These are phyloP conservation scores for Eudyptes chrysolophus DNA, from an alignment of 2,113 vertebrate species.

Conservation along the genomic window DNA sequence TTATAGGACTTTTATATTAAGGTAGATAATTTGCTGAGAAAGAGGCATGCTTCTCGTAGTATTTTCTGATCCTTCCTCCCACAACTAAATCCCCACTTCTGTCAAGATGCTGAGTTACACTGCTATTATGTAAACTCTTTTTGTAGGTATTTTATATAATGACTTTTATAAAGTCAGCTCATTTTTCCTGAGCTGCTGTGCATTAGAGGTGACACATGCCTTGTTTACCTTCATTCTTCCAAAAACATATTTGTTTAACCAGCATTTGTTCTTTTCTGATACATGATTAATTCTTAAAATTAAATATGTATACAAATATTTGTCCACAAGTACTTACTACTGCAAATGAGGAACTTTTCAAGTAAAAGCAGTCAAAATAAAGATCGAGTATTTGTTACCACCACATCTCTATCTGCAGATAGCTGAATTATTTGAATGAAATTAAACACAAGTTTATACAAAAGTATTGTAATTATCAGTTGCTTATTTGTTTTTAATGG, in stretches of 20 bases:
- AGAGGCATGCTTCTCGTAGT: not conserved
- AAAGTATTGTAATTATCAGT: not conserved
- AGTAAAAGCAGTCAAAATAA: not conserved
- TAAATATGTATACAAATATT: not conserved
- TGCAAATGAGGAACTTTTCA: not conserved
- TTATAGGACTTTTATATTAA: not conserved
- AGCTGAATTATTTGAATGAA: not conserved
- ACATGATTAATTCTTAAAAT: not conserved
- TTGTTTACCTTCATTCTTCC: not conserved
- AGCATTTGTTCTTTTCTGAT: not conserved
- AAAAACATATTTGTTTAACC: not conserved
- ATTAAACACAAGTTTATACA: not conserved
- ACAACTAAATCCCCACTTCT: not conserved
- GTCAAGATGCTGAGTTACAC: not conserved
- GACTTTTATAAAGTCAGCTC: not conserved
- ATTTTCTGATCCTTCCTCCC: not conserved
- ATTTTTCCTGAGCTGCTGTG: not conserved
- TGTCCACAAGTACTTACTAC: not conserved
- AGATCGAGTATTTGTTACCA: not conserved
- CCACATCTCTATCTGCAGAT: not conserved
- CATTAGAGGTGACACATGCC: not conserved
- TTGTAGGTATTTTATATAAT: not conserved
- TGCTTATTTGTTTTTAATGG: not conserved
- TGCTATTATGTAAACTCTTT: not conserved
- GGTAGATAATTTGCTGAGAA: not conserved